Base-by-base conservation (phyloP, 2,113 vertebrate genomes). In the Pontoporia blainvillei region DNA sequence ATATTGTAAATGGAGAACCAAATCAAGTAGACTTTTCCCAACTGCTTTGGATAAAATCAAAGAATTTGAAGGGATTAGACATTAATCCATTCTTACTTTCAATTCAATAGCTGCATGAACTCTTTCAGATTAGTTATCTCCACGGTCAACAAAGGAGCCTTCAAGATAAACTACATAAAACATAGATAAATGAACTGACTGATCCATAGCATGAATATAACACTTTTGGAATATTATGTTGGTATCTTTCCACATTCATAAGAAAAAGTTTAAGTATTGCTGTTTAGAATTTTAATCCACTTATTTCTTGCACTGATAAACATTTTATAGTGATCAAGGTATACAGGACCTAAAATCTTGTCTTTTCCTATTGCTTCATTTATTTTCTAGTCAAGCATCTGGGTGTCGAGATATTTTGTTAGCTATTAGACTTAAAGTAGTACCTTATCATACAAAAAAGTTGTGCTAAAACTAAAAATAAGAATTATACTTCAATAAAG, bases 311-410 rank as follows among this genome's bases (percentile, higher is more conserved):
- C n/a, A 89, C 1, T 83, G 44, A 86, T 87, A 41, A 91, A 49
- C 12, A 92, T 11, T 46, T 64, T n/a, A 69, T 11, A 93, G 23
- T 72, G 61, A 90, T 90, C 71, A 96, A 85, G 39, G 9, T 71
- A 52, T 69, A 82, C 2, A 83, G 41, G 23, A 96, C 59, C 85
- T 97, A 87, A 97, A 66, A 78, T 72, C 52, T 94, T 82, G 5
- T 18, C 54, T 96, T 94, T 96, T 97, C 25, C 71, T 96, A 94
- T 34, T 97, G 46, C 85, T 98, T 92, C 72, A 96, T 87, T 93
- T 57, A 95, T 76, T 98, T 97, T 82, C 95, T 84, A 96, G 54
- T 95, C 89, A 94, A 67, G 95, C 76, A 81, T 89, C 78, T 94
- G n/a, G 46, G 36, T 91, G 39, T 67, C 57, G 93, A 34, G 93